Conservation (phyloP, 2,888 invertebrate species). For the Diabrotica balteata region DNA sequence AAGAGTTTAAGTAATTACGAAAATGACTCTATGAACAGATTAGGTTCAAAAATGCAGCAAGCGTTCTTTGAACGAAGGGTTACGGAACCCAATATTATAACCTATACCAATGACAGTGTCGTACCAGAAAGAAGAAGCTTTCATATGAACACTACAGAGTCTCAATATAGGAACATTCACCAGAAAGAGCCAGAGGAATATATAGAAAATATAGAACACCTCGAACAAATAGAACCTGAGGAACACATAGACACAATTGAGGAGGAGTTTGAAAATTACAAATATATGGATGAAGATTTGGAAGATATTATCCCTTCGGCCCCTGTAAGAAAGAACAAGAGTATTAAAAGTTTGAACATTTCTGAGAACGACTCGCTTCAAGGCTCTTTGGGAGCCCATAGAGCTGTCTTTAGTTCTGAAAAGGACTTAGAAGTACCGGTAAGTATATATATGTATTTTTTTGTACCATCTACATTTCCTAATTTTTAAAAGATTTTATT, state of each 20-base stretch:
- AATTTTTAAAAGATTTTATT: background rate
- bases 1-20: slow-evolving; percentile 15
- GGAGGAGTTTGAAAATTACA: background rate
- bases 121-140: slow-evolving; percentile 13
- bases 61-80: slow-evolving; percentile 5
- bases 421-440: slow-evolving; percentile 43
- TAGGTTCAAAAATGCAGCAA: slow-evolving; percentile 2
- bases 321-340: slow-evolving; percentile 56
- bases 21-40: background rate
- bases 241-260: background rate
- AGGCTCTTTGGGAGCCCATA: slow-evolving; percentile 24
- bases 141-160: slow-evolving; percentile 9
- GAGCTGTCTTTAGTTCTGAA: slow-evolving; percentile 33
- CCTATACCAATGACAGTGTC: background rate
- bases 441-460: slow-evolving; percentile 34
- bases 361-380: slow-evolving; percentile 57
- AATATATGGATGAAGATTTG: slow-evolving; percentile 17
- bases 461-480: background rate
- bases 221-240: background rate
- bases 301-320: slow-evolving; percentile 48
- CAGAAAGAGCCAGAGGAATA: background rate
- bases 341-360: slow-evolving; percentile 55
- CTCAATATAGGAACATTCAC: background rate
- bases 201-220: background rate
- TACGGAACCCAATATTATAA: slow-evolving; percentile 12